These are phyloP conservation scores for Danio choprae DNA, from an alignment of 2,797 vertebrate species.

Conservation along the genomic window DNA sequence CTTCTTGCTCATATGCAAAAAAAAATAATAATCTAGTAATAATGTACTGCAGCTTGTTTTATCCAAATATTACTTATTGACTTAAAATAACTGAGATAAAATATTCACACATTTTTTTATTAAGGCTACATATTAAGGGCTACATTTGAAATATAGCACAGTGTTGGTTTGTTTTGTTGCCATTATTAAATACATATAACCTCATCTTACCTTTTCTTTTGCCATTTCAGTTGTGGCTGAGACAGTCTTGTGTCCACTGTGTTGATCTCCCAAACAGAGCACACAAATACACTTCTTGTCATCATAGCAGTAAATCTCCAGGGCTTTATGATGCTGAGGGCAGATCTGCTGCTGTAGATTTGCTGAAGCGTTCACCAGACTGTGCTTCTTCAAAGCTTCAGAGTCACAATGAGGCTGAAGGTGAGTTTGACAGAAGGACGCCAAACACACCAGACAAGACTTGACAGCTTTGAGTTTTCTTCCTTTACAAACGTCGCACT, in stretches of 20 bases:
- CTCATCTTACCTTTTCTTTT: conserved; percentile 47
- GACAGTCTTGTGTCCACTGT: conserved; percentile 39
- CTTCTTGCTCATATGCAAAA: no score
- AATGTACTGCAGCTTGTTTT: no score
- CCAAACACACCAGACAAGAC: conserved; percentile 79
- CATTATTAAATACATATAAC: neutral
- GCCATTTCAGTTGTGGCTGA: conserved; percentile 31
- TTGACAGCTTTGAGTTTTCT: conserved; percentile 82
- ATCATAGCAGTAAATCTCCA: conserved; percentile 70
- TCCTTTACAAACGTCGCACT: conserved; percentile 83
- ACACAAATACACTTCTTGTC: conserved; percentile 43
- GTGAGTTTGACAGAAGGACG: conserved; percentile 56
- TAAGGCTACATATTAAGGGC: no score
- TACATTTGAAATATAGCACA: no score
- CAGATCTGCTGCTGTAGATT: conserved; percentile 71
- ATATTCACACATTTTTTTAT: no score
- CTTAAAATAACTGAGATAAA: no score
- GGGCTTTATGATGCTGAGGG: conserved; percentile 79
- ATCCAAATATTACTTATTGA: no score
- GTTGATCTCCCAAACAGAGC: conserved; percentile 35
- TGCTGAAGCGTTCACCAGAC: conserved; percentile 64
- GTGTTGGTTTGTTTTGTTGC: no score
- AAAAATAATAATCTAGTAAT: no score
- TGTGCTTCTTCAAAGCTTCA: conserved; percentile 83
- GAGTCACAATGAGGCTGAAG: conserved; percentile 82